Conservation (phyloP, 2,113 vertebrate species). For the Eretmochelys imbricata region DNA sequence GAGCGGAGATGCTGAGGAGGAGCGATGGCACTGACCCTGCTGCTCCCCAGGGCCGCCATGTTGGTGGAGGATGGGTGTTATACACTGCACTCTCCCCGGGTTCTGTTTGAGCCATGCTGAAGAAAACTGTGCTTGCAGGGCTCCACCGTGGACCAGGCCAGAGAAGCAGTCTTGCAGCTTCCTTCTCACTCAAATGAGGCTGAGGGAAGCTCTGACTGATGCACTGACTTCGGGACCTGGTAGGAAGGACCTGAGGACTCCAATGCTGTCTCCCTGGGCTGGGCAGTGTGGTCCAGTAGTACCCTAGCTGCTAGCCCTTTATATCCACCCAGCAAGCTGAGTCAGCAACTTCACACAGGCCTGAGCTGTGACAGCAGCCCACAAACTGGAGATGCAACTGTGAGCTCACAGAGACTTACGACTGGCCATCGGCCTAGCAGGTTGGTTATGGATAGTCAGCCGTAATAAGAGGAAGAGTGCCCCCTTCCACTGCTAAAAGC, state of each 20-base stretch:
- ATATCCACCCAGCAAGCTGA: neutral
- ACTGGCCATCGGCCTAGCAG: neutral
- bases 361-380: neutral
- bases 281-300: neutral
- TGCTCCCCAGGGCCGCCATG: neutral
- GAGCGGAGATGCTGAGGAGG: neutral
- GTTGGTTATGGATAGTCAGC: neutral
- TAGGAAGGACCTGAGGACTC: neutral
- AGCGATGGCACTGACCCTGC: neutral
- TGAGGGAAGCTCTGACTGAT: neutral
- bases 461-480: neutral
- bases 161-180: neutral
- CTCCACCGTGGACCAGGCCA: neutral
- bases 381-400: rapidly evolving
- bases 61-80: neutral
- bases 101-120: neutral
- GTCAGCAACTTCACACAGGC: rapidly evolving
- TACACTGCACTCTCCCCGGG: neutral
- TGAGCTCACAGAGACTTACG: rapidly evolving
- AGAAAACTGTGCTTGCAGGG: neutral
- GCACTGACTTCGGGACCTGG: neutral
- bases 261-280: constrained; percentile 11
- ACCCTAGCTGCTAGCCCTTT: neutral
- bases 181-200: neutral
- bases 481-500: neutral